phyloP scores from a whole-genome alignment of 1,140 invertebrate genomes.

The Medauroidea extradentata region DNA sequence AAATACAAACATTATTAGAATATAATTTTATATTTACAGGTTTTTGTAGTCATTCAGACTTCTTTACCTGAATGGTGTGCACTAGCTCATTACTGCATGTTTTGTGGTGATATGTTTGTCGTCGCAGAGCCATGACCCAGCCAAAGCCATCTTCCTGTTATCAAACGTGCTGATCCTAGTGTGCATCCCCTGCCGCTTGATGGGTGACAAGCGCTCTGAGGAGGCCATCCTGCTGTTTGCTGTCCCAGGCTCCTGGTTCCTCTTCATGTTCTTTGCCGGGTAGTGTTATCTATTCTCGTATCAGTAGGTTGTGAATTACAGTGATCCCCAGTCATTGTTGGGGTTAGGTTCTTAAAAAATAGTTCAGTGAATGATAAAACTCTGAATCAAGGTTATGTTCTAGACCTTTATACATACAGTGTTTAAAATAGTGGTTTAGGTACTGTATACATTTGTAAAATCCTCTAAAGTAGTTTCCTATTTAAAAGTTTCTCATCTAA shows the following conservation, averaged over 20 bases:
- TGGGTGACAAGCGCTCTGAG: constrained; percentile 69
- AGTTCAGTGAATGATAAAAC: background rate
- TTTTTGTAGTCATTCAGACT: too few species aligned
- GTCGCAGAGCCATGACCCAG: constrained; percentile 85
- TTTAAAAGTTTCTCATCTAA: too few species aligned
- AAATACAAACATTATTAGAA: background rate
- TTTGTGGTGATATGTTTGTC: too few species aligned
- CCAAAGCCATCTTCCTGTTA: constrained; percentile 89
- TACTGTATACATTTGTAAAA: too few species aligned
- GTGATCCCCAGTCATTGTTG: background rate
- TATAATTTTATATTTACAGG: too few species aligned
- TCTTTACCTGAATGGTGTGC: background rate
- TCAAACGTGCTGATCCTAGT: constrained; percentile 89
- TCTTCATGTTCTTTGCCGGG: constrained; percentile 98
- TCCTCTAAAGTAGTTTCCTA: too few species aligned
- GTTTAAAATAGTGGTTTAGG: too few species aligned
- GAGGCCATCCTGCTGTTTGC: constrained; percentile 89
- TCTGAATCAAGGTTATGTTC: background rate
- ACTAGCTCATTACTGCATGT: background rate
- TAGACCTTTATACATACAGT: too few species aligned
- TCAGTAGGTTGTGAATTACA: background rate
- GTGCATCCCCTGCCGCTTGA: constrained; percentile 85
- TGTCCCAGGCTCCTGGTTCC: constrained; percentile 93
- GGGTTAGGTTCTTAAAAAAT: background rate
- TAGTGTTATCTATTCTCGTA: constrained; percentile 43